Evolutionary conservation across 2,113 vertebrate species (phyloP).

Genomic region (Scatophagus argus): DNA sequence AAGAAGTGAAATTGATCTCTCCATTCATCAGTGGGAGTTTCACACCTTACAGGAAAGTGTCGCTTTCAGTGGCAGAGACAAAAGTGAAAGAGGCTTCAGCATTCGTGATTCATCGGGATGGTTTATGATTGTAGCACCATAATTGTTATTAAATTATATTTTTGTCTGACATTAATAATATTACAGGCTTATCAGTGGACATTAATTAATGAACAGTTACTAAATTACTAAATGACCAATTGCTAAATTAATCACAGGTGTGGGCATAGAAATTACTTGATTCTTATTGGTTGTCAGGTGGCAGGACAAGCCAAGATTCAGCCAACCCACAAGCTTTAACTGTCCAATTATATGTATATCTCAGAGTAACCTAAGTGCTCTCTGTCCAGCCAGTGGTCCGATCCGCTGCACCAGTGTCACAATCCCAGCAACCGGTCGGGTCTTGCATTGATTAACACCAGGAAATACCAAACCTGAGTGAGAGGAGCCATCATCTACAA

Average conservation of each 20-base stretch:
- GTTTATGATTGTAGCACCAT: background rate
- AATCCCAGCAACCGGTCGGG: slow-evolving; percentile 18
- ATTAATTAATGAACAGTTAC: slow-evolving; percentile 22
- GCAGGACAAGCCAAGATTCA: background rate
- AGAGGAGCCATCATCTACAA: slow-evolving; percentile 47
- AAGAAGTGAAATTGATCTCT: slow-evolving; percentile 47
- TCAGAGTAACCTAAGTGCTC: background rate
- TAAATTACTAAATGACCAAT: background rate
- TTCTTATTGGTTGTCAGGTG: background rate
- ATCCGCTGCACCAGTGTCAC: background rate
- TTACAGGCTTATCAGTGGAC: background rate
- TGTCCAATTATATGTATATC: too few species aligned
- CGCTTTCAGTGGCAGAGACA: slow-evolving; percentile 26
- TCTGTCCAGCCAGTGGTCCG: background rate
- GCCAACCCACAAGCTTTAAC: too few species aligned
- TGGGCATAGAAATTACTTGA: background rate
- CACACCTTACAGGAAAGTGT: slow-evolving; percentile 25
- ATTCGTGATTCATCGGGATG: slow-evolving; percentile 17
- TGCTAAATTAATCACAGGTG: background rate
- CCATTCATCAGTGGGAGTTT: slow-evolving; percentile 36
- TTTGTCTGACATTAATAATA: background rate
- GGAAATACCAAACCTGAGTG: slow-evolving; percentile 57
- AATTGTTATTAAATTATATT: slow-evolving; percentile 4
- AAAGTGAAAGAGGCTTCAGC: slow-evolving; percentile 14
- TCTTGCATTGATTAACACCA: slow-evolving; percentile 58